phyloP scores from a whole-genome alignment of 2,888 invertebrate species.

The Himalopsyche anomala region DNA sequence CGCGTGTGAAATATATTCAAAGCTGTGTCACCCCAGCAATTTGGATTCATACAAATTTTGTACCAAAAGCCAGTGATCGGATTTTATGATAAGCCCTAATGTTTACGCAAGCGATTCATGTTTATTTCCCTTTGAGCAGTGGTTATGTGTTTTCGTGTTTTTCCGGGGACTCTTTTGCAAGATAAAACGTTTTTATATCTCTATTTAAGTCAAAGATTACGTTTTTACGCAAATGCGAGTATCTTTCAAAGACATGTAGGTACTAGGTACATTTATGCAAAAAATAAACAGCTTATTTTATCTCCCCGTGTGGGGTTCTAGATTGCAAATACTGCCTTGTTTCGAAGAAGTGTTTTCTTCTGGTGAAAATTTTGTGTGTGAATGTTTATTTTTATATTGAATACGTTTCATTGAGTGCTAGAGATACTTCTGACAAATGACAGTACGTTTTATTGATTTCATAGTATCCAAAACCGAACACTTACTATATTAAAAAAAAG shows the following conservation, averaged over 20 bases:
- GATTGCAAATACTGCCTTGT: slow-evolving; percentile 15
- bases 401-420: not conserved
- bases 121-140: slow-evolving; percentile 20
- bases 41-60: slow-evolving; percentile 30
- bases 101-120: slow-evolving; percentile 31
- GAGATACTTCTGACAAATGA: not conserved
- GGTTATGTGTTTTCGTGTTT: slow-evolving; percentile 34
- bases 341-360: not conserved
- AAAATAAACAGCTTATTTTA: slow-evolving; percentile 34
- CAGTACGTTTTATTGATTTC: not conserved
- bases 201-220: slow-evolving; percentile 30
- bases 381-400: slow-evolving; percentile 10
- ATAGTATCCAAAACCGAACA: too few species aligned
- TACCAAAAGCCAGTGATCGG: slow-evolving; percentile 54
- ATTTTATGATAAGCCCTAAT: slow-evolving; percentile 56
- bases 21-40: not conserved
- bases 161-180: not conserved
- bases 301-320: not conserved
- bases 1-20: not conserved
- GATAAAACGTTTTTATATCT: slow-evolving; percentile 34
- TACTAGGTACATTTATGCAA: not conserved
- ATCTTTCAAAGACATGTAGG: slow-evolving; percentile 9
- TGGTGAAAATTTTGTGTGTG: not conserved
- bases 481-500: too few species aligned
- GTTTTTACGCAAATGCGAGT: slow-evolving; percentile 30